Percentiles rank a stretch among this genome's conserved stretches.
Evolutionary conservation across 1,140 invertebrate species (phyloP).

Genomic region (Helicoverpa armigera): DNA sequence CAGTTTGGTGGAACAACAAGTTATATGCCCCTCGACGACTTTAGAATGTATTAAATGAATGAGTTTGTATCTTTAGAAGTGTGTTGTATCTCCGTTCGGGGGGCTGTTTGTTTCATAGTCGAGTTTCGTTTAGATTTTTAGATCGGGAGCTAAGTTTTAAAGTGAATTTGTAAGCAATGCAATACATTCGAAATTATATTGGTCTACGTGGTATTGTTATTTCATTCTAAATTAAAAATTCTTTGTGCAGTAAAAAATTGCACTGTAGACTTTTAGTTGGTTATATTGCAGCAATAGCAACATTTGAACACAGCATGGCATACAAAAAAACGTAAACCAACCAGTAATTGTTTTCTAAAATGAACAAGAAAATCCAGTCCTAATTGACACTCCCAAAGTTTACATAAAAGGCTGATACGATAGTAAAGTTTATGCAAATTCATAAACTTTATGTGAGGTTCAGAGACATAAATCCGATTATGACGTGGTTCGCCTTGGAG

Average conservation of each 20-base stretch:
- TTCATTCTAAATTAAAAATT: no score
- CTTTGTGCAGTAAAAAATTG: no score
- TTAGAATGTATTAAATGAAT: slow-evolving; percentile 37
- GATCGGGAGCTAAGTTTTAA: neutral
- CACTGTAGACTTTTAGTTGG: no score
- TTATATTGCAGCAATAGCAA: no score
- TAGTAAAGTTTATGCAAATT: slow-evolving; percentile 66
- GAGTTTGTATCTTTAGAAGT: slow-evolving; percentile 29
- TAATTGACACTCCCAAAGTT: slow-evolving; percentile 33
- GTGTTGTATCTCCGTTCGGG: slow-evolving; percentile 8
- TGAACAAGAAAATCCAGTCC: slow-evolving; percentile 34
- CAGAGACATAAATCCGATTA: slow-evolving; percentile 63
- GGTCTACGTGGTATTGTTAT: no score
- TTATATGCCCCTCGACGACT: slow-evolving; percentile 37
- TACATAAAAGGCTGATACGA: slow-evolving; percentile 45
- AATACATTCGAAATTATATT: neutral
- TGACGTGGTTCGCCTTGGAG: slow-evolving; percentile 50
- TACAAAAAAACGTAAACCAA: no score
- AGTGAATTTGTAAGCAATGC: neutral
- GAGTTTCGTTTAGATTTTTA: neutral
- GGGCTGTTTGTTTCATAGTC: slow-evolving; percentile 1
- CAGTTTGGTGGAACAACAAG: slow-evolving; percentile 41
- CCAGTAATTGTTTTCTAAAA: neutral
- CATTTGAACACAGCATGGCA: no score
- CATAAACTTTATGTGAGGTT: slow-evolving; percentile 61